Evolutionary conservation across 2,113 vertebrate genomes (phyloP).

Genomic region (Oryzias javanicus): DNA sequence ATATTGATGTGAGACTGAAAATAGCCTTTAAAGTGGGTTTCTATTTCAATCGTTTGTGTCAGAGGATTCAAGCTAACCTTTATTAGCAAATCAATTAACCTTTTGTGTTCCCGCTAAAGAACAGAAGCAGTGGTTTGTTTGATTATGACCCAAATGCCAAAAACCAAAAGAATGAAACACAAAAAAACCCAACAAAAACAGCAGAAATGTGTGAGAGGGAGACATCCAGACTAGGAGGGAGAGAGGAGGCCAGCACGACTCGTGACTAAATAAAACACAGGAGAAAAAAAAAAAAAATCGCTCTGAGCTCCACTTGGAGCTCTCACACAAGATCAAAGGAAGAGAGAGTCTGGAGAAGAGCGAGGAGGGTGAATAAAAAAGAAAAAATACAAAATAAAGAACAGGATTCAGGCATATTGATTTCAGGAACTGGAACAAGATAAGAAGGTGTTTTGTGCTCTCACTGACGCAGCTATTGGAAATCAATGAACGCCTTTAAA

Average conservation of each 20-base stretch:
- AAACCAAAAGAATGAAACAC: too few species aligned
- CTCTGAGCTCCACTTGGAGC: constrained; percentile 21
- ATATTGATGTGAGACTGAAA: too few species aligned
- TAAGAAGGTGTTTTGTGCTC: constrained; percentile 9
- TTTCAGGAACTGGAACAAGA: background rate
- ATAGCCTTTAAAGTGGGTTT: too few species aligned
- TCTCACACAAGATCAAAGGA: constrained; percentile 39
- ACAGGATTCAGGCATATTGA: background rate
- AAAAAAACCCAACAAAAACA: too few species aligned
- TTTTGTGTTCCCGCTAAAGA: too few species aligned
- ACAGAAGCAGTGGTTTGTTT: too few species aligned
- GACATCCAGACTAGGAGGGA: too few species aligned
- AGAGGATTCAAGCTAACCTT: too few species aligned
- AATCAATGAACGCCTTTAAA: constrained; percentile 57
- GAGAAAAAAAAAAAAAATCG: constrained; percentile 8
- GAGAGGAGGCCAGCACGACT: constrained; percentile 2
- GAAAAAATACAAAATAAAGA: constrained; percentile 10
- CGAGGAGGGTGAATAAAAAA: background rate
- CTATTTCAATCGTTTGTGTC: too few species aligned
- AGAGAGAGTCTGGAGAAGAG: constrained; percentile 13
- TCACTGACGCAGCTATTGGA: constrained; percentile 36
- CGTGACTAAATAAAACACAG: constrained; percentile 8
- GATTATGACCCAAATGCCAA: too few species aligned
- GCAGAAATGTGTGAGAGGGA: too few species aligned
- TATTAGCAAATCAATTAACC: too few species aligned